Base-by-base conservation (phyloP, 1,140 invertebrate species). In the Eueides isabella region DNA sequence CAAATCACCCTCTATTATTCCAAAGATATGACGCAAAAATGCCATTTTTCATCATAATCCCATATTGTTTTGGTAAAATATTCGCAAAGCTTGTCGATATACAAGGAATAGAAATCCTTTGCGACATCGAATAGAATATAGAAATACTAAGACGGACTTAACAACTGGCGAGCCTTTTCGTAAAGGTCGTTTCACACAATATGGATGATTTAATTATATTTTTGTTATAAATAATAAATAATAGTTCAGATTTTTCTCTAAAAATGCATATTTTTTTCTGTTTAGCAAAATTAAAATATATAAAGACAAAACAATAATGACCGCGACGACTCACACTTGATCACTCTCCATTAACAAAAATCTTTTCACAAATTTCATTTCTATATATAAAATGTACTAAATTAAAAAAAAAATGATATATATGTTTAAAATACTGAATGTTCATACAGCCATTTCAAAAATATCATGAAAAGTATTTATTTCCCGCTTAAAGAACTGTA, bases 111-210 rank as follows among this genome's bases (percentile, higher is more conserved):
- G 23, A 63, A 30, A 75, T 71, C 73, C 67, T 67, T 66, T 72
- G 72, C 71, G 67, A 61, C 62, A 70, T 61, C 73, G 67, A 35
- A 73, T 61, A 62, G 63, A 55, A 71, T 71, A 70, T 35, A 44
- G 65, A 61, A 67, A 30, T 48, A 61, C 63, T 55, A 65, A 69
- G 55, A 69, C 33, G 35, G 63, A 61, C 73, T 75, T 71, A 70
- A 67, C 73, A 75, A 70, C 62, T 66, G 73, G 48, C 44, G 68
- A 70, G 63, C 62, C 63, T 75, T 30, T 14, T 28, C 9, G 30
- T 38, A 26, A 68, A 61, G 65, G 55, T n/a, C 28, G n/a, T 19
- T 2, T 29, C 72, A 63, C 72, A 73, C 19, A 55, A 55, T 11
- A 55, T 55, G 48, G 48, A 55, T 11, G 0, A 23, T 3, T 23